Evolutionary conservation across 2,797 vertebrate genomes (phyloP), one percentile per base, ranked within the genome.

Genomic region (Erpetoichthys calabaricus): DNA sequence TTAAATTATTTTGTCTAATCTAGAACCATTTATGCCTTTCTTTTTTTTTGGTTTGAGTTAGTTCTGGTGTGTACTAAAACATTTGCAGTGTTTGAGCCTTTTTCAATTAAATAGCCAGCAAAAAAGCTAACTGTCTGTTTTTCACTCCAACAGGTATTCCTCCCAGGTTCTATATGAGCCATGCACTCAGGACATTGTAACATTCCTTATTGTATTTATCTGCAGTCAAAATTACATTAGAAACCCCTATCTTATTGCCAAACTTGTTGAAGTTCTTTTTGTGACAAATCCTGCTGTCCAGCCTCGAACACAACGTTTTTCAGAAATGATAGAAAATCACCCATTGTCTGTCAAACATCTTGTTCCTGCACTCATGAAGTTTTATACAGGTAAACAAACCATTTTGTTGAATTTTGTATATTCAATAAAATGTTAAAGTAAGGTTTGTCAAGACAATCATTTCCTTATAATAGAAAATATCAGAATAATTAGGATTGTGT

Each of bases 191-290:
- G 96, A 99, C 69, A 84, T 98, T 1, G 91, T 91, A 63, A 94
- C 92, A 72, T 99, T 99, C 80, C 85, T 99, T 45, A 90, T 99
- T 8, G 94, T 97, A 68, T 97, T 98, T 82, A 86, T 98, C 72
- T 98, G 95, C 78, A 99, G 90, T 82, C 93, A 99, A 86, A 96
- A 93, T 79, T 99, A 98, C 73, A 97, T 99, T 84, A 85, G 94
- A 63, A 99, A 99, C 70, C 96, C 96, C 1, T 99, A 99, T 57
- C 78, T 99, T 70, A 91, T 99, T 60, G 96, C 96, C 67, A 99
- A 99, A 68, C 84, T 99, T 66, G 96, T 99, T 60, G 96, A 99
- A 64, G 96, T 99, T 74, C 87, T 99, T 83, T 99, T 98, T 51
- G 96, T 99, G 78, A 98, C 94, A 56, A 99, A 99, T 64, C 94